phyloP scores from a whole-genome alignment of 2,113 vertebrate species.

The Cinclus cinclus region DNA sequence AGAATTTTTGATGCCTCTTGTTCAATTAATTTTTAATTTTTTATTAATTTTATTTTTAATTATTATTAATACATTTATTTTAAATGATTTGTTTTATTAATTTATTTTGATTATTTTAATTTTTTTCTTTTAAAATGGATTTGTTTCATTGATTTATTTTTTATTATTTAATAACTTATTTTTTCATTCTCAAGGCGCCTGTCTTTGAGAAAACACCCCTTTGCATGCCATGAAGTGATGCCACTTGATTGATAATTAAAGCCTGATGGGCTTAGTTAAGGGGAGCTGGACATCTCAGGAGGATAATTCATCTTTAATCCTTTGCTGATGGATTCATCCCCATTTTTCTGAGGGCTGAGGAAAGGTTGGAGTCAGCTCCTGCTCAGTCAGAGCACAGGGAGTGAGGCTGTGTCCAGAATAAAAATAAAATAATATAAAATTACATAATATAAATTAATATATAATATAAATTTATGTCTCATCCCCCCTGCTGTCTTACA shows the following conservation, averaged over 20 bases:
- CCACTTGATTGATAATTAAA: background rate
- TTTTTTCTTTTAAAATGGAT: too few relatives aligned
- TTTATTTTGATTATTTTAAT: background rate
- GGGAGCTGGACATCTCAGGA: background rate
- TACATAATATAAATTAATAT: too few relatives aligned
- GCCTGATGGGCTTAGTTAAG: background rate
- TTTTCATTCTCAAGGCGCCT: background rate
- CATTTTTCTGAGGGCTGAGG: background rate
- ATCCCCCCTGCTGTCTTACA: background rate
- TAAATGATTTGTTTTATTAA: too few relatives aligned
- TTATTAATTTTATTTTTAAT: background rate
- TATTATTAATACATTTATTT: too few relatives aligned
- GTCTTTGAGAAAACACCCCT: background rate
- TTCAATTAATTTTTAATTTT: background rate
- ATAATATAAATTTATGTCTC: background rate
- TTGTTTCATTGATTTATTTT: background rate
- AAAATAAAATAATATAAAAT: background rate
- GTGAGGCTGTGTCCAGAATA: background rate
- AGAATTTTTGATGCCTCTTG: conserved; percentile 50
- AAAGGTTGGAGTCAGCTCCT: background rate
- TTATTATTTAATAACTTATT: background rate
- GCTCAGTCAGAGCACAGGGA: background rate
- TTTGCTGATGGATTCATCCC: background rate
- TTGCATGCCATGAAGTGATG: background rate
- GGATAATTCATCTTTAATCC: background rate